phyloP scores from a whole-genome alignment of 2,113 vertebrate genomes.

The Guaruba guarouba region DNA sequence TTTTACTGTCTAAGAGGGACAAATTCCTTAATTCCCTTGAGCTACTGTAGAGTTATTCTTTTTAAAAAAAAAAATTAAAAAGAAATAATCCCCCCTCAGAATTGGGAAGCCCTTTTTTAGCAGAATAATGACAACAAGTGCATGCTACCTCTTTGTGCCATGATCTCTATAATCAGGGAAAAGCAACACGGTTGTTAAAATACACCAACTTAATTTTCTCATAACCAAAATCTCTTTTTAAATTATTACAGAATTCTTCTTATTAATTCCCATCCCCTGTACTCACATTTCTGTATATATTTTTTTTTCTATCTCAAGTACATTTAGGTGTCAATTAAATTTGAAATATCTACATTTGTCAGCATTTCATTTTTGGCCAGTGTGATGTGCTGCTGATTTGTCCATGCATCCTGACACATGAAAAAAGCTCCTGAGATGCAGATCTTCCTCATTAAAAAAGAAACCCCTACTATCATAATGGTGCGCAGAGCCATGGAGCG shows the following conservation, averaged over 20 bases:
- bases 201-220: background rate
- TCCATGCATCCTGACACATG: conserved; percentile 88
- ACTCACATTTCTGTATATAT: conserved; percentile 71
- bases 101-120: background rate
- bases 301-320: conserved; percentile 76
- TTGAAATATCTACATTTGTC: conserved; percentile 99
- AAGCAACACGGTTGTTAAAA: background rate
- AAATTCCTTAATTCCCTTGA: background rate
- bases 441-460: conserved; percentile 94
- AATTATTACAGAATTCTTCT: conserved; percentile 55
- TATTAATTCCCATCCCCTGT: conserved; percentile 74
- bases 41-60: background rate
- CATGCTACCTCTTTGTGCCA: background rate
- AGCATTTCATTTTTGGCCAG: conserved; percentile 91
- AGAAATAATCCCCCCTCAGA: background rate
- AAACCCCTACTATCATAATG: conserved; percentile 76
- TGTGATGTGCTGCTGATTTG: conserved; percentile 91
- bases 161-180: background rate
- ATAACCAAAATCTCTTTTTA: conserved; percentile 2
- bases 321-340: conserved; percentile 99
- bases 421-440: conserved; percentile 81
- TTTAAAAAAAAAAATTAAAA: background rate
- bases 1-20: conserved; percentile 7
- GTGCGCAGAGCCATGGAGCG: conserved; percentile 77
- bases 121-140: background rate